phyloP scores from a whole-genome alignment of 2,797 vertebrate species.

The Prunella strophiata region DNA sequence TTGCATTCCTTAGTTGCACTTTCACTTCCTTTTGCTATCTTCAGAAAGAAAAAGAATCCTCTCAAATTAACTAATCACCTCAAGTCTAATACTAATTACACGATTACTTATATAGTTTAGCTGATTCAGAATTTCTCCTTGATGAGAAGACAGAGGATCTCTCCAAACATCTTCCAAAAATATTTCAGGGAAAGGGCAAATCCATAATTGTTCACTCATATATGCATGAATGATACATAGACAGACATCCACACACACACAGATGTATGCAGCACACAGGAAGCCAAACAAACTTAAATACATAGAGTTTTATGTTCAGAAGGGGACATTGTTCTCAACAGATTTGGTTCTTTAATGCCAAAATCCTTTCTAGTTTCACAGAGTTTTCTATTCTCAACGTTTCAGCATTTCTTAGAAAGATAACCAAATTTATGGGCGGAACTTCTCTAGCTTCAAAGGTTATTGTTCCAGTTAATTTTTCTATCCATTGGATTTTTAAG shows the following conservation, averaged over 20 bases:
- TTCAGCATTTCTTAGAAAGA: not conserved
- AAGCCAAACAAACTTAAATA: not conserved
- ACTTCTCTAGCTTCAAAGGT: not conserved
- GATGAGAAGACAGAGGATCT: not conserved
- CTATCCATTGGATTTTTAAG: not conserved
- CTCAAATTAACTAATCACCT: not conserved
- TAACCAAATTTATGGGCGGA: not conserved
- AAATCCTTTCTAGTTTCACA: not conserved
- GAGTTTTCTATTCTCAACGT: not conserved
- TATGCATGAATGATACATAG: not conserved
- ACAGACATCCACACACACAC: fast-evolving
- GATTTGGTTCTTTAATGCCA: not conserved
- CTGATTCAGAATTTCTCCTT: not conserved
- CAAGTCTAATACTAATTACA: not conserved
- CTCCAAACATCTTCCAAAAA: not conserved
- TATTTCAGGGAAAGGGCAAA: not conserved
- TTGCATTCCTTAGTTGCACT: not conserved
- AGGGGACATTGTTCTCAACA: not conserved
- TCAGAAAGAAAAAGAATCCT: not conserved
- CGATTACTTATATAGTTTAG: not conserved
- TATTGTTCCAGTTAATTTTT: not conserved
- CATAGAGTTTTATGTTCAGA: not conserved
- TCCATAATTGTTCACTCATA: not conserved
- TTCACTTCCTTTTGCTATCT: not conserved
- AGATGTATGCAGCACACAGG: not conserved